Base-by-base conservation (phyloP, 2,888 invertebrate genomes). In the Loripinus fragilis region DNA sequence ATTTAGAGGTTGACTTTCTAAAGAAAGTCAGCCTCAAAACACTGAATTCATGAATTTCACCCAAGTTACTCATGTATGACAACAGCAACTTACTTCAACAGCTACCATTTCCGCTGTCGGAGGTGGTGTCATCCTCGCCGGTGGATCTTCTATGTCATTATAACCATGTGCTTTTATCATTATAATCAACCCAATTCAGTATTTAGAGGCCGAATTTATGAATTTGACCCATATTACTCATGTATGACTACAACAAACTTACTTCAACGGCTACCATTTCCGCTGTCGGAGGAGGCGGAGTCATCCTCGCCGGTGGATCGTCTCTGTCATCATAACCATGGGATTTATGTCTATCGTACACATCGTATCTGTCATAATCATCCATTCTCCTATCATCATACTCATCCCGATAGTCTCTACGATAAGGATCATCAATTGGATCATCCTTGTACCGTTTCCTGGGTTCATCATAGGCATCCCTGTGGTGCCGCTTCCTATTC, bases 21-120 rank as follows among this genome's bases (percentile, higher is more conserved):
- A n/a, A n/a, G n/a, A n/a, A n/a, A n/a, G n/a, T n/a, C n/a, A n/a
- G n/a, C n/a, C n/a, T n/a, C n/a, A n/a, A n/a, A n/a, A n/a, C n/a
- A n/a, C n/a, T n/a, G n/a, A n/a, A n/a, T n/a, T n/a, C n/a, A n/a
- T n/a, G n/a, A n/a, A n/a, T n/a, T n/a, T n/a, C n/a, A n/a, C n/a
- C n/a, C n/a, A n/a, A n/a, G n/a, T n/a, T n/a, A n/a, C n/a, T n/a
- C n/a, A n/a, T n/a, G n/a, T n/a, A n/a, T n/a, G n/a, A n/a, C n/a
- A n/a, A n/a, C n/a, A n/a, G n/a, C n/a, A n/a, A 20, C 30, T 33
- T 10, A 60, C 41, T 68, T 80, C 75, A 73, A 74, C 78, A 0
- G 84, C 84, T 20, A 84, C 28, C 84, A 84, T 84, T 66, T 84
- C 84, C 45, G 68, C 81, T 48, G 84, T 84, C 7, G 84, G 84